Evolutionary conservation across 2,797 vertebrate species (phyloP), one percentile per base, ranked within the genome.

Genomic region (Leptatherina wallacei): DNA sequence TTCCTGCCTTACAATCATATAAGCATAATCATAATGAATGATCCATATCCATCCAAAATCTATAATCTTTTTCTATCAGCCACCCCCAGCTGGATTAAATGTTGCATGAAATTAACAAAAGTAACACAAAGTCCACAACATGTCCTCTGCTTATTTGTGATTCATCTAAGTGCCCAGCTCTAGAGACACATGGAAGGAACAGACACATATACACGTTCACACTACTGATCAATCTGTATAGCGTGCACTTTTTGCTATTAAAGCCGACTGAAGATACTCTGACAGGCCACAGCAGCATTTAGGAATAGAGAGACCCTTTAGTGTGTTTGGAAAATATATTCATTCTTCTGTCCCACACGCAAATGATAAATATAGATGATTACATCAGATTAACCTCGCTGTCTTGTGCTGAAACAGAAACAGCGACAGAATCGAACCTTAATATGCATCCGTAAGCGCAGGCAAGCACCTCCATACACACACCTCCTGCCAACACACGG

Each of bases 401-500:
- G 69, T 71, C 57, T 79, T 60, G 36, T 57, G 22, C 57, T 78
- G 68, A 75, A 69, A 70, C 27, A 62, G 42, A 84, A 61, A 52
- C 11, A 13, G 22, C 6, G 38, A 62, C 42, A 59, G 44, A 61
- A 24, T 11, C 38, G 51, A 57, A 32, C 29, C 59, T 79, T 77
- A 58, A 82, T 40, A 65, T 59, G 55, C 70, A 59, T 40, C 55
- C 29, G 74, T 20, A 22, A n/a, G 22, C 68, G 8, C 47, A 66
- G 47, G 58, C 58, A 74, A 55, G 47, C 51, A 72, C 40, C 56
- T 27, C 65, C 65, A 61, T 22, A 33, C 32, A 33, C 18, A 38
- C 56, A 60, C 49, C 79, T 73, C 78, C 44, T 62, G 77, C 73
- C 71, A 82, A 78, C 74, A 70, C 61, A 67, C 72, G 81, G 58